Evolutionary conservation across 2,888 invertebrate species (phyloP).

Genomic region (Aporophyla nigra): DNA sequence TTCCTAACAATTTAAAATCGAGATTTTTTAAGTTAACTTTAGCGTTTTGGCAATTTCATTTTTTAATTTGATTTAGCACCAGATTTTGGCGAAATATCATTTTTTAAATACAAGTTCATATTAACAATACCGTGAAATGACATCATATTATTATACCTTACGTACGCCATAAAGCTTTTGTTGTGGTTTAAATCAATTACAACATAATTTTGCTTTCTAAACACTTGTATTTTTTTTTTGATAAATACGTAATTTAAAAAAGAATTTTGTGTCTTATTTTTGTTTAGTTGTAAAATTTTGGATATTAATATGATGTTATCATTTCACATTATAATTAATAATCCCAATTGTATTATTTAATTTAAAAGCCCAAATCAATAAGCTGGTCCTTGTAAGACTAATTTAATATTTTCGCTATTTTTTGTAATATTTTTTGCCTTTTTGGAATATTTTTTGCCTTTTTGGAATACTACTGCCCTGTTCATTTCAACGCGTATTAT

Average conservation of each 20-base stretch:
- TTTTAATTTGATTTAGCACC: constrained; percentile 78
- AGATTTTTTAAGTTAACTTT: constrained; percentile 52
- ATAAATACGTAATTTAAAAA: background rate
- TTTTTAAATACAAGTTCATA: constrained; percentile 39
- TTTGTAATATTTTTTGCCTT: background rate
- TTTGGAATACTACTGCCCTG: background rate
- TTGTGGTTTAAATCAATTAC: background rate
- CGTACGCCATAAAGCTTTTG: background rate
- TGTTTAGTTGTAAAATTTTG: background rate
- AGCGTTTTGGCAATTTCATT: constrained; percentile 76
- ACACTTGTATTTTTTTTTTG: background rate
- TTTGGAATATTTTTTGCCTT: background rate
- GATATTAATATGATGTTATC: background rate
- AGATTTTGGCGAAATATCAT: constrained; percentile 79
- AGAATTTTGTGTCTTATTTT: background rate
- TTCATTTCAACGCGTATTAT: background rate
- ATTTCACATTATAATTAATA: constrained; percentile 47
- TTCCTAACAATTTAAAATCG: constrained; percentile 55
- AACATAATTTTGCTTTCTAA: background rate
- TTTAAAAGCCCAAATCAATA: constrained; percentile 55
- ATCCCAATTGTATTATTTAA: constrained; percentile 35
- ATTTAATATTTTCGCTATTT: constrained; percentile 49
- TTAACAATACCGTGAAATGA: constrained; percentile 47
- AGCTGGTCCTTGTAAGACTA: constrained; percentile 49
- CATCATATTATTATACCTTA: background rate